Base-by-base conservation (phyloP, 2,888 invertebrate species). In the Atherix ibis region DNA sequence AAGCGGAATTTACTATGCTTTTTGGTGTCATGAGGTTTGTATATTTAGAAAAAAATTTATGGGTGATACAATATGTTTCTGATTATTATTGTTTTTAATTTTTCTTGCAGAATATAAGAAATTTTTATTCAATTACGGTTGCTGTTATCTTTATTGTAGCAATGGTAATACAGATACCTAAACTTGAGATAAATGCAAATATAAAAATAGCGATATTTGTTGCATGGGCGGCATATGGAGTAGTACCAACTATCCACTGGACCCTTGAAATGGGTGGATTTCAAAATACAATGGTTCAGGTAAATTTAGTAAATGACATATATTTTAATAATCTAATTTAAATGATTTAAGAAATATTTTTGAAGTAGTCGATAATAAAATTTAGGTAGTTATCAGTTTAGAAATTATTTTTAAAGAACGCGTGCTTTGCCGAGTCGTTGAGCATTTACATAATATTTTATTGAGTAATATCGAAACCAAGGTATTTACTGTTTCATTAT, bases 1-100 rank as follows among this genome's bases (percentile, higher is more conserved):
- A 42, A 89, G 91, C 17, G 94, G 92, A 35, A 84, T 95, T 43
- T 92, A 95, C 62, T 92, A 91, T 57, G 92, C 92, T 9, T 95
- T 92, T 63, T 92, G 91, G 81, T 95, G 94, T 62, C 78, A 88
- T 56, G 73, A 75, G 64, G 89, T 88, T 66, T 72, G 71, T 67
- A 5, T 22, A 13, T 31, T 24, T 31, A 6, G 12, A 25, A 16
- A 24, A 10, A 3, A 34, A 22, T 18, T 32, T 36, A 19, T 19
- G 5, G 19, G 5, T 6, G 19, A 6, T 19, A 19, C 5, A 5
- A 19, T 6, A 9, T 6, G 19, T 19, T 5, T 6, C 19, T 19
- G n/a, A n/a, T n/a, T 19, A 19, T 19, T 19, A 6, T 19, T 19
- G 5, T 19, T 5, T 5, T 6, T 19, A 6, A 9, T 19, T 19